A percentile compares a stretch with the other conserved stretches of the same genome.
phyloP scores from a whole-genome alignment of 2,888 invertebrate species.

The Drosophila quinaria region DNA sequence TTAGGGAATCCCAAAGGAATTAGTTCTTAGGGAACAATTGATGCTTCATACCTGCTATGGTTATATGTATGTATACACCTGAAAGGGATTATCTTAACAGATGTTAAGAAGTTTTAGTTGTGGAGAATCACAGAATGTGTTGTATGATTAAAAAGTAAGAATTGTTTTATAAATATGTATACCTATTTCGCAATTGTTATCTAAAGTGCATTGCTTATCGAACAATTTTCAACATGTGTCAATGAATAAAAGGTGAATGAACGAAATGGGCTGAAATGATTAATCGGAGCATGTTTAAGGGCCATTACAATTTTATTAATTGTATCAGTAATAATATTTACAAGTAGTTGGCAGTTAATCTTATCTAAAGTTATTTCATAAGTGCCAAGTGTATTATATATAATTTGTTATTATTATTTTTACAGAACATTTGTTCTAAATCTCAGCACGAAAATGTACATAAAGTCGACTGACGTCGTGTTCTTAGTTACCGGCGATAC shows the following conservation, averaged over 20 bases:
- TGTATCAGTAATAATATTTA: slow-evolving; percentile 2
- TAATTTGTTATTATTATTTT: slow-evolving; percentile 13
- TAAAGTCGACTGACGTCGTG: slow-evolving; percentile 28
- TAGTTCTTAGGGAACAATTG: background rate
- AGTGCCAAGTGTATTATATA: slow-evolving; percentile 8
- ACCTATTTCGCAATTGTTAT: background rate
- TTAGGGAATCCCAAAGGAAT: background rate
- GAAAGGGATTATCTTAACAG: background rate
- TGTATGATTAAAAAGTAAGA: background rate
- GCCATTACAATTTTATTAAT: slow-evolving; percentile 9
- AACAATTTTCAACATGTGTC: slow-evolving; percentile 4
- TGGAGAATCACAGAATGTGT: background rate
- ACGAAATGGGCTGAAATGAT: slow-evolving; percentile 11
- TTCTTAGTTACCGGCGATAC: slow-evolving; percentile 6
- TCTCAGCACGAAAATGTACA: slow-evolving; percentile 32
- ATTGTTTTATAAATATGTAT: background rate
- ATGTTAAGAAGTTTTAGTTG: background rate
- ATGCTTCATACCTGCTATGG: slow-evolving; percentile 30
- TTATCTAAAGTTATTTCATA: slow-evolving; percentile 32
- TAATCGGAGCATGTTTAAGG: slow-evolving; percentile 9
- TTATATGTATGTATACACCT: background rate
- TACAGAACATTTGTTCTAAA: slow-evolving; percentile 61
- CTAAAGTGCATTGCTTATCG: background rate
- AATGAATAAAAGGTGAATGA: slow-evolving; percentile 31
- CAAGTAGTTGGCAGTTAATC: slow-evolving; percentile 28